These are phyloP conservation scores for Morone chrysops DNA, from an alignment of 2,113 vertebrate species.

Conservation along the genomic window DNA sequence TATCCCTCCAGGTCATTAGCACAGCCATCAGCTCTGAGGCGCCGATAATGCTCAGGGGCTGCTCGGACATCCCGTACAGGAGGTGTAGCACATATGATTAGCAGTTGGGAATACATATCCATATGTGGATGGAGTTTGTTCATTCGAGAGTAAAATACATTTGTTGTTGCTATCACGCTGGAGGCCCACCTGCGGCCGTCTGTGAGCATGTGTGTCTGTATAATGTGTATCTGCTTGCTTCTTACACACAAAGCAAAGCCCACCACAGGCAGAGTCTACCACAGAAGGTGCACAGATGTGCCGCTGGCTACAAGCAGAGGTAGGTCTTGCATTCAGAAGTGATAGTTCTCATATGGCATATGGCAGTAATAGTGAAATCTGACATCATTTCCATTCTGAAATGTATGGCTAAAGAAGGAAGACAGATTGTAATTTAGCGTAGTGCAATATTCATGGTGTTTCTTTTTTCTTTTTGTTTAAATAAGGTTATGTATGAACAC, in stretches of 20 bases:
- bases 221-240: constrained; percentile 43
- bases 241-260: constrained; percentile 43
- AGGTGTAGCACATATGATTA: constrained; percentile 10
- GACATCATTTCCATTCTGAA: constrained; percentile 81
- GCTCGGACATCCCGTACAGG: constrained; percentile 27
- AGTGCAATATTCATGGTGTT: constrained; percentile 65
- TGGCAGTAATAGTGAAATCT: constrained; percentile 81
- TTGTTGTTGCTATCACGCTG: constrained; percentile 48
- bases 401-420: constrained; percentile 63
- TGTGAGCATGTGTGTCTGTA: constrained; percentile 14
- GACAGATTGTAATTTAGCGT: constrained; percentile 52
- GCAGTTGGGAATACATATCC: constrained; percentile 12
- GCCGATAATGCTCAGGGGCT: constrained; percentile 17
- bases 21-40: constrained; percentile 53
- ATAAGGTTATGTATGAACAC: constrained; percentile 32
- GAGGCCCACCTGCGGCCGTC: constrained; percentile 53
- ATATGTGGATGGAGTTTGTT: constrained; percentile 36
- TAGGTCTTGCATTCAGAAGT: constrained; percentile 76
- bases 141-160: constrained; percentile 36
- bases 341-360: constrained; percentile 79
- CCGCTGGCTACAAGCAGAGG: constrained; percentile 73
- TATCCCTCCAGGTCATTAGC: constrained; percentile 63
- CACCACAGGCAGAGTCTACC: constrained; percentile 71
- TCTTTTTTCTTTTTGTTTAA: background rate
- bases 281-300: constrained; percentile 87